Base-by-base conservation (phyloP, 2,113 vertebrate genomes). In the Megalops atlanticus region DNA sequence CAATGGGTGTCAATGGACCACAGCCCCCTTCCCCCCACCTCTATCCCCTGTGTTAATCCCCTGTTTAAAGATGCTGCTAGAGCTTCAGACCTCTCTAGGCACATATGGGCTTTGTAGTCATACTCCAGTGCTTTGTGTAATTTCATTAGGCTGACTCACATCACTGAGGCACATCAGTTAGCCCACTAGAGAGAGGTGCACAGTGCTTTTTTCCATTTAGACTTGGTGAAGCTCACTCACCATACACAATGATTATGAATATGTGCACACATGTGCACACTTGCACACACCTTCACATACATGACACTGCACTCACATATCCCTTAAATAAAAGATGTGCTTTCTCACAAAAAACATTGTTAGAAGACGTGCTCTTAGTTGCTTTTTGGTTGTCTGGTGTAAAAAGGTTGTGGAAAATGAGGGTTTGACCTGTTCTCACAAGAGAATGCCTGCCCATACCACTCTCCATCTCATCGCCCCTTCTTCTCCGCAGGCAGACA, bases 81-180 rank as follows among this genome's bases (percentile, higher is more conserved):
- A 64, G 75, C 78, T 45, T 47, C 36, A 18, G 58, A 52, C 33
- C 79, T 58, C 58, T 33, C 47, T 0, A 8, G 27, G 70, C 79
- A 47, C 33, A 4, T 64, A 8, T 10, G n/a, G 47, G 41, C 72
- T 70, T 81, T n/a, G 21, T 31, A 45, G 74, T 45, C 79, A 41
- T 71, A 35, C 70, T 58, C 47, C 76, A 85, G 79, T 78, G 45
- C 78, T 41, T 78, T 83, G 39, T 74, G 76, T 76, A 83, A 79
- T 81, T 83, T 83, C 73, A 85, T 83, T 79, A 79, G 38, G 74
- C 76, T 49, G 41, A 74, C 79, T 45, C 54, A 12, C 81, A 81
- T 85, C 79, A 27, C 41, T 38, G 52, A 27, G 81, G 68, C 74
- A 54, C 70, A 74, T 40, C 73, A 85, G 80, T 38, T 36, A 71